Base-by-base conservation (phyloP, 2,113 vertebrate species). In the Percina caprodes region DNA sequence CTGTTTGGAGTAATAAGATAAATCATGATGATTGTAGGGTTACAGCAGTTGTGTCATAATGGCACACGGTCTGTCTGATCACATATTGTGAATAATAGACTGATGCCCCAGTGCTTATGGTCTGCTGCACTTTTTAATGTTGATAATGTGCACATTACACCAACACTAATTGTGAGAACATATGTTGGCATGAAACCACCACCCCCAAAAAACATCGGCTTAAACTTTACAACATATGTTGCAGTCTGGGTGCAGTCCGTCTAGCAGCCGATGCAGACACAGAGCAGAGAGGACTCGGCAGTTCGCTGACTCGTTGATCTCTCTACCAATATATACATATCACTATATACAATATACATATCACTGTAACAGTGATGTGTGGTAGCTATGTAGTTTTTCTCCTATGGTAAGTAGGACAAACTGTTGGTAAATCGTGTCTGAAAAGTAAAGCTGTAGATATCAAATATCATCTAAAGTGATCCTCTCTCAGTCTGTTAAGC, bases 121-220 rank as follows among this genome's bases (percentile, higher is more conserved):
- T 59, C 68, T 46, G 45, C 51, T 84, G 49, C 52, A 81, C 68
- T 26, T 15, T 46, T 70, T 72, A 69, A n/a, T 77, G 69, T 77
- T 45, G 69, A 74, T 71, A 79, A 88, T 79, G 48, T 85, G 61
- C 59, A 70, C 66, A 83, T 83, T 77, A 73, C 35, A 33, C 68
- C 35, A 9, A 26, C 19, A 51, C 23, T 71, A 59, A 73, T 46
- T 70, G 45, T 71, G 52, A 60, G 68, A 80, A 73, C 9, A 18
- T 35, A 59, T 24, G 35, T 63, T 30, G 51, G 13, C 60, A 33
- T 19, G 19, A 59, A 21, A 46, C 60, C 58, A 24, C 46, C 23
- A 51, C 42, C 30, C 30, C 30, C 30, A 4, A 30, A 30, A 30
- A 30, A 30, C 30, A 30, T 30, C 30, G 4, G 30, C 30, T 30